Evolutionary conservation across 2,888 invertebrate species (phyloP).

Genomic region (Drosophila paranaensis): DNA sequence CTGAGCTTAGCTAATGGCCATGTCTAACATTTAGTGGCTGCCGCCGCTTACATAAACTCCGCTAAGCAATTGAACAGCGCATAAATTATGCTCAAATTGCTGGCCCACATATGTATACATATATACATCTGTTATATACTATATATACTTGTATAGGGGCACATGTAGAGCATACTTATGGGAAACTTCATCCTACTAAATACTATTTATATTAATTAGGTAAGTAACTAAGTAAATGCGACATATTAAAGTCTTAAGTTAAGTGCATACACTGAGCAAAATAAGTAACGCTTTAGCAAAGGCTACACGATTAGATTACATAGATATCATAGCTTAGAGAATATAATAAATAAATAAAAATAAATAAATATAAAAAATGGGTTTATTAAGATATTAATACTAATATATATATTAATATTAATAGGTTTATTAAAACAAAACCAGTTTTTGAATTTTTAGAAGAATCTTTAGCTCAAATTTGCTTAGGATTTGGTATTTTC

Average conservation of each 20-base stretch:
- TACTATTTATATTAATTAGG: neutral
- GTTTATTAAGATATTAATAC: no score
- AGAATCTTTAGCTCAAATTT: no score
- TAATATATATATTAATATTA: no score
- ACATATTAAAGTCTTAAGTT: neutral
- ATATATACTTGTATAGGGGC: no score
- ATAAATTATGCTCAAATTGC: slow-evolving; percentile 25
- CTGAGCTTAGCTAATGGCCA: slow-evolving; percentile 47
- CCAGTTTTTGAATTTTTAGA: no score
- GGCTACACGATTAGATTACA: no score
- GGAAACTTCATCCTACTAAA: neutral
- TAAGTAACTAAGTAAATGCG: neutral
- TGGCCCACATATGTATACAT: neutral
- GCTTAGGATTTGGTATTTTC: no score
- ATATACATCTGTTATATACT: neutral
- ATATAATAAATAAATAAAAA: no score
- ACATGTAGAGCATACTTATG: neutral
- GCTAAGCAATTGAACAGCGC: neutral
- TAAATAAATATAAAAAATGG: no score
- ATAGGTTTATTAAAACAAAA: no score
- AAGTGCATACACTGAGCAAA: neutral
- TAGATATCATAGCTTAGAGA: no score
- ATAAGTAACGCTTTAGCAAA: neutral
- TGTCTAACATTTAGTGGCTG: slow-evolving; percentile 31
- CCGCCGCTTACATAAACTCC: slow-evolving; percentile 15